A percentile compares a stretch with the other conserved stretches of the same genome.
phyloP scores from a whole-genome alignment of 2,113 vertebrate species.

The Apteryx mantelli region DNA sequence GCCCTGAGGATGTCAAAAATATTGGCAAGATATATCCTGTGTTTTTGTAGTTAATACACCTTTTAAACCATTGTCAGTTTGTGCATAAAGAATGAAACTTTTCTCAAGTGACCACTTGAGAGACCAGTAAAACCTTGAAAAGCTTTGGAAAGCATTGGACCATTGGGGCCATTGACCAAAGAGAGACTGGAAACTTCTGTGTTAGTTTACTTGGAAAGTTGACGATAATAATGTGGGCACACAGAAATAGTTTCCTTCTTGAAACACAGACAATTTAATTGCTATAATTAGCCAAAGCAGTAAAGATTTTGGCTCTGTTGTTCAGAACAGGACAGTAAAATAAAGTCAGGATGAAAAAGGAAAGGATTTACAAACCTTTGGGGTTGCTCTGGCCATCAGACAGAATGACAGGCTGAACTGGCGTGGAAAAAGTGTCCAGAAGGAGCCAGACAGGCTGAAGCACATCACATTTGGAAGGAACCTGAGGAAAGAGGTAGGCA shows the following conservation, averaged over 20 bases:
- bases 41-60: background rate
- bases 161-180: background rate
- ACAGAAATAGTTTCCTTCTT: background rate
- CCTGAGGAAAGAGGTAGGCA: background rate
- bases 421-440: background rate
- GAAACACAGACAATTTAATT: background rate
- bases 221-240: background rate
- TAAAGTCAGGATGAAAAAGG: background rate
- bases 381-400: background rate
- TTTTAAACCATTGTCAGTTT: background rate
- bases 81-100: background rate
- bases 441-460: background rate
- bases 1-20: background rate
- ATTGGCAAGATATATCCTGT: background rate
- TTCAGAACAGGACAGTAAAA: background rate
- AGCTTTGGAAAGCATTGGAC: background rate
- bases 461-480: background rate
- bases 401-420: background rate
- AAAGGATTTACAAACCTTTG: background rate
- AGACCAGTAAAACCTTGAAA: background rate
- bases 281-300: background rate
- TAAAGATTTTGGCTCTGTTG: background rate
- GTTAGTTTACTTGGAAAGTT: background rate
- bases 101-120: background rate
- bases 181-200: background rate